A percentile compares a stretch with the other conserved stretches of the same genome.
Evolutionary conservation across 2,797 vertebrate species (phyloP).

Genomic region (Catharus ustulatus): DNA sequence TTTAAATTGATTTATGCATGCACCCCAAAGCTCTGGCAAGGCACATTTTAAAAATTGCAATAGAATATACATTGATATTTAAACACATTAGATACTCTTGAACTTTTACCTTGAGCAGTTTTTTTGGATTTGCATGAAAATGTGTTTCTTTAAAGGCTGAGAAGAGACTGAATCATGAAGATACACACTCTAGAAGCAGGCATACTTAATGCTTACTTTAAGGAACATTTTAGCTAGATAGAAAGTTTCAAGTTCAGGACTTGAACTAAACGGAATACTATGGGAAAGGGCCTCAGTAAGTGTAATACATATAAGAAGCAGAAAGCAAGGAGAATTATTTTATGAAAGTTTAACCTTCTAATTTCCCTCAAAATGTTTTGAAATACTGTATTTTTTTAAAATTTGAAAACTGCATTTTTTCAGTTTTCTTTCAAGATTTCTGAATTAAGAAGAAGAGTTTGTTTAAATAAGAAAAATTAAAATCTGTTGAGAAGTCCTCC

Average conservation of each 20-base stretch:
- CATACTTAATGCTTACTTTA: constrained; percentile 1
- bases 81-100: constrained; percentile 27
- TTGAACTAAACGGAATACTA: constrained; percentile 2
- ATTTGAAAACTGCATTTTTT: not conserved
- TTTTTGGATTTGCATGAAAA: constrained; percentile 34
- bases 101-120: constrained; percentile 42
- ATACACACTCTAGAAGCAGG: not conserved
- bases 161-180: not conserved
- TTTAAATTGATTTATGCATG: constrained; percentile 29
- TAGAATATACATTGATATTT: constrained; percentile 39
- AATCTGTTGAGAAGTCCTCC: not conserved
- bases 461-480: not conserved
- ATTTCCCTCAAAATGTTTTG: not conserved
- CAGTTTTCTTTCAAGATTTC: not conserved
- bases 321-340: not conserved
- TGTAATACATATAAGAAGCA: not conserved
- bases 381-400: not conserved
- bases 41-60: not conserved
- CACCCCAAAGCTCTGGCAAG: not conserved
- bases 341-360: not conserved
- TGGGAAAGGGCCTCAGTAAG: not conserved
- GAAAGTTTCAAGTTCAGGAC: constrained; percentile 5
- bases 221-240: constrained; percentile 7
- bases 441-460: not conserved
- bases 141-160: not conserved